These are phyloP conservation scores for Labeo rohita DNA, from an alignment of 2,113 vertebrate species.

Conservation along the genomic window DNA sequence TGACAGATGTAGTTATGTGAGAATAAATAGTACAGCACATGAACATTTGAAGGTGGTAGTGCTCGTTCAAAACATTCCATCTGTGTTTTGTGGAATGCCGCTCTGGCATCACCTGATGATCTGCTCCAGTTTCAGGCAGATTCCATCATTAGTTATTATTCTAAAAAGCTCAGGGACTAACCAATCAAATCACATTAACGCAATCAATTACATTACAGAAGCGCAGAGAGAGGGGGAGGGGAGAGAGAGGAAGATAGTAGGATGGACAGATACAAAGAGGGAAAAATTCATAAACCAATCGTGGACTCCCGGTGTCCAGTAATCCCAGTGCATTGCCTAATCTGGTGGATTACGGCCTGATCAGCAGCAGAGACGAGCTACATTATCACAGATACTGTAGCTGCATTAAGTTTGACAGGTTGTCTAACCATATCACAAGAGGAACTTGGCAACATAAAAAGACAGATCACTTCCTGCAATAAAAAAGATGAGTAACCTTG, in stretches of 20 bases:
- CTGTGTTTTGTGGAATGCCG: background rate
- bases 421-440: background rate
- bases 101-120: background rate
- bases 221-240: background rate
- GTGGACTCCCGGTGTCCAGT: constrained; percentile 28
- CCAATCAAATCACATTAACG: constrained; percentile 44
- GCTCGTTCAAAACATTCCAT: background rate
- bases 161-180: constrained; percentile 16
- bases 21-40: background rate
- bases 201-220: constrained; percentile 34
- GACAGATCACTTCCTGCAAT: background rate
- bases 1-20: background rate
- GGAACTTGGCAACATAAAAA: background rate
- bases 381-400: constrained; percentile 6
- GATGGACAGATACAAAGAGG: constrained; percentile 14
- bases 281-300: constrained; percentile 35
- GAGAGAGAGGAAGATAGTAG: constrained; percentile 10
- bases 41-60: background rate
- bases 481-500: background rate
- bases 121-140: constrained; percentile 17
- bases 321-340: constrained; percentile 48
- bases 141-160: constrained; percentile 44
- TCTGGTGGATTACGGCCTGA: constrained; percentile 49
- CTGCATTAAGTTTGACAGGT: background rate
- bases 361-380: constrained; percentile 18